Percentiles rank a stretch among this genome's conserved stretches.
These are phyloP conservation scores for Chlorospingus flavigularis DNA, from an alignment of 2,797 vertebrate species.

Conservation along the genomic window DNA sequence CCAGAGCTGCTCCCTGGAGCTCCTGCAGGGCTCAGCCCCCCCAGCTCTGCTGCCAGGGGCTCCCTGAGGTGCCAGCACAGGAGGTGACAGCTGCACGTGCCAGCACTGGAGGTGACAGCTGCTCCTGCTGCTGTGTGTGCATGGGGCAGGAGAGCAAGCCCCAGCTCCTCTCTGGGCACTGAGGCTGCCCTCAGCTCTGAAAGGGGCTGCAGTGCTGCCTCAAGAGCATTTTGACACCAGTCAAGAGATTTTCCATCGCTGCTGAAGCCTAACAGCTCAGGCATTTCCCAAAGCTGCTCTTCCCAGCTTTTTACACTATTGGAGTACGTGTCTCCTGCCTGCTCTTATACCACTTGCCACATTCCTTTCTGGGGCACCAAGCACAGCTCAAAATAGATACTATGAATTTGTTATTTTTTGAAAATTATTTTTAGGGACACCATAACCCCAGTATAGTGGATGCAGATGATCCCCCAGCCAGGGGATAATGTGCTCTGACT, in stretches of 20 bases:
- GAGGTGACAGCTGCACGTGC: neutral
- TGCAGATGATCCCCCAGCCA: no score
- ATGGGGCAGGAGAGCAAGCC: neutral
- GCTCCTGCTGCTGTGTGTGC: fast-evolving
- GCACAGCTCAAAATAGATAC: neutral
- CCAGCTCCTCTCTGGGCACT: neutral
- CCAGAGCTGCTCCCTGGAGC: neutral
- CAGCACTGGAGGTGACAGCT: no score
- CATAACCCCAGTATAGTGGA: neutral
- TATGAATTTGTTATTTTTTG: fast-evolving
- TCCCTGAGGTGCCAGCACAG: neutral
- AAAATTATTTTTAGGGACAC: neutral
- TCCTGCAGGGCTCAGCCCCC: neutral
- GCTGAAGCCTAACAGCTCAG: neutral
- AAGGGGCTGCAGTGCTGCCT: neutral
- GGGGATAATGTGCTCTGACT: no score
- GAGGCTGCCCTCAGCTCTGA: neutral
- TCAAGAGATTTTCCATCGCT: neutral
- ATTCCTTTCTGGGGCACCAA: neutral
- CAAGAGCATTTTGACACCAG: neutral
- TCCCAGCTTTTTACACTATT: fast-evolving
- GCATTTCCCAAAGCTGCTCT: neutral
- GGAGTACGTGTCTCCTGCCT: neutral
- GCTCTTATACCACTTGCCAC: fast-evolving
- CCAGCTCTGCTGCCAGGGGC: neutral